A percentile compares a stretch with the other conserved stretches of the same genome.
Conservation (phyloP, 2,888 invertebrate genomes). For the Eulithis prunata region DNA sequence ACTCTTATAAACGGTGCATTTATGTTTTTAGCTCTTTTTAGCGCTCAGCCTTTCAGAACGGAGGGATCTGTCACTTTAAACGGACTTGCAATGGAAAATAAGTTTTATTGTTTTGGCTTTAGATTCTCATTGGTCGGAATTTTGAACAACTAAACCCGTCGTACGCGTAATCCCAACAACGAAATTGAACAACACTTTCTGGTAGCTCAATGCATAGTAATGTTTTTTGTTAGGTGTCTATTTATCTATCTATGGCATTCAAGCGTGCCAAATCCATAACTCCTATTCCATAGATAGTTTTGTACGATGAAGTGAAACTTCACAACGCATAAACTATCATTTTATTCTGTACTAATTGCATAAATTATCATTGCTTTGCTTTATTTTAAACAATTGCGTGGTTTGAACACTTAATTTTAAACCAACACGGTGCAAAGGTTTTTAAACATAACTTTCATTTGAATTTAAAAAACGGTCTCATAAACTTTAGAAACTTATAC, state of each 20-base stretch:
- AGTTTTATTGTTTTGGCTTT: neutral
- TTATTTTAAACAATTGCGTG: conserved; percentile 13
- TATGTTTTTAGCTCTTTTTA: conserved; percentile 35
- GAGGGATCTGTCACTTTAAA: conserved; percentile 8
- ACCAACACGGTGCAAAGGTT: conserved; percentile 10
- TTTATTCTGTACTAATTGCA: conserved; percentile 7
- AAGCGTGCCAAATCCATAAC: no score
- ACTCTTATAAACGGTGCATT: conserved; percentile 50
- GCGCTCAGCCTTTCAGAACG: conserved; percentile 20
- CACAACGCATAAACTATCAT: conserved; percentile 1
- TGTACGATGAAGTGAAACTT: conserved; percentile 4
- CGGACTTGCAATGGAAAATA: neutral
- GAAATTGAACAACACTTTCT: no score
- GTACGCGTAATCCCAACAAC: neutral
- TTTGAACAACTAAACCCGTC: neutral
- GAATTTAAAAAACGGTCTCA: conserved; percentile 7
- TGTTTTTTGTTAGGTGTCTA: no score
- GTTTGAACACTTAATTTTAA: conserved; percentile 11
- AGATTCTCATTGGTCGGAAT: neutral
- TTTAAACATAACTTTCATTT: conserved; percentile 24
- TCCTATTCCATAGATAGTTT: neutral
- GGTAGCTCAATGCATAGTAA: no score
- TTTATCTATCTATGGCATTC: no score
- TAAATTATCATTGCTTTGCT: conserved; percentile 16
- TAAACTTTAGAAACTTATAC: conserved; percentile 20